Base-by-base conservation (phyloP, 2,797 vertebrate species). In the Toxotes lorentzi region DNA sequence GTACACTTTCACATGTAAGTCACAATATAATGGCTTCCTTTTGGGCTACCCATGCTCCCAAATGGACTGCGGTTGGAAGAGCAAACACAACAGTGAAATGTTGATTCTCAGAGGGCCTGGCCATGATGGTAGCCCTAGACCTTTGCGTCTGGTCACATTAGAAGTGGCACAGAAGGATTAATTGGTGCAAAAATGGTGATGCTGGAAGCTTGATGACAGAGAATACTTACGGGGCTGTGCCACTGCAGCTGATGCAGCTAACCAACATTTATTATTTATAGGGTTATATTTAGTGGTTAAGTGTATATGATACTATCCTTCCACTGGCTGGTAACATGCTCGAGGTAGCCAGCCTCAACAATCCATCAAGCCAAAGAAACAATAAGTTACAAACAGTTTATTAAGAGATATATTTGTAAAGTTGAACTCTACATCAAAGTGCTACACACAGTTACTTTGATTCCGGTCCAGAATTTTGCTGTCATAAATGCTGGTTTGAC, bases 391-490 rank as follows among this genome's bases (percentile, higher is more conserved):
- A n/a, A 38, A 41, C 8, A 34, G 27, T 56, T 35, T 16, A 56
- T 54, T 27, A 14, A 14, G 9, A 47, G 13, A 58, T 23, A 10
- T 9, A 16, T 50, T 41, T 24, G 3, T 34, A 68, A 43, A 38
- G 34, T 21, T 62, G 4, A 86, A 54, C 7, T 65, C n/a, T 21
- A 6, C 14, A 57, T 38, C 1, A 66, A 54, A 69, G 8, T 32
- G 0, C 19, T 24, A 0, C 19, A 51, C 4, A 72, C 5, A 23
- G 24, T 23, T 21, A 23, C 53, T 64, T 54, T 47, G 40, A 78
- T 74, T 32, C 38, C 1, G 6, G 10, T 30, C 21, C 13, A 24
- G 19, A 16, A 1, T 40, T 38, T 53, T 53, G 14, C 13, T 7
- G 23, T 16, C 35, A 13, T 19, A 53, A 58, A 64, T 71, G 10